Evolutionary conservation across 2,113 vertebrate species (phyloP).

Genomic region (Channa argus): DNA sequence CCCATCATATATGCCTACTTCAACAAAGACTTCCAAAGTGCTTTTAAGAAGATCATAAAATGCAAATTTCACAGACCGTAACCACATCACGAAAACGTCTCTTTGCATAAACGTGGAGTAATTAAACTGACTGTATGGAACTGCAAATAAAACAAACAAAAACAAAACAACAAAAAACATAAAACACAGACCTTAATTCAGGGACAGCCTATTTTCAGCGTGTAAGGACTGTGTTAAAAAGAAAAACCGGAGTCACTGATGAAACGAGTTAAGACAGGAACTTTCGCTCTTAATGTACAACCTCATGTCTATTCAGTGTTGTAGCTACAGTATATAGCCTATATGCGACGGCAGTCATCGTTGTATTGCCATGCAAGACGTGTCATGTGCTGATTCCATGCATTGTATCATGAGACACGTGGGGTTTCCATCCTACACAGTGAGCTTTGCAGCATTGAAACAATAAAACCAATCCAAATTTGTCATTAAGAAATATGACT

Average conservation of each 20-base stretch:
- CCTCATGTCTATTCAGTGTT: constrained; percentile 78
- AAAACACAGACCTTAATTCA: constrained; percentile 63
- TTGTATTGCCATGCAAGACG: constrained; percentile 73
- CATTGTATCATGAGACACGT: constrained; percentile 59
- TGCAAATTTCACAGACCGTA: constrained; percentile 93
- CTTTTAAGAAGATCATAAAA: constrained; percentile 97
- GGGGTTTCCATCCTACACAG: constrained; percentile 57
- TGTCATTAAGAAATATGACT: constrained; percentile 64
- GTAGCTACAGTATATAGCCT: constrained; percentile 68
- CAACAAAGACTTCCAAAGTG: constrained; percentile 99
- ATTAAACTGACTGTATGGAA: constrained; percentile 28
- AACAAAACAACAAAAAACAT: neutral
- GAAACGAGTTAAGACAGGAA: constrained; percentile 39
- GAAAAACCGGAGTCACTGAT: neutral
- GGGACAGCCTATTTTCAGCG: constrained; percentile 58
- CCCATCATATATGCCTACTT: constrained; percentile 99
- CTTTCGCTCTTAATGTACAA: constrained; percentile 63
- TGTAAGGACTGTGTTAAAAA: constrained; percentile 35
- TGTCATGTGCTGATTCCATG: constrained; percentile 75
- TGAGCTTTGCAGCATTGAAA: constrained; percentile 79
- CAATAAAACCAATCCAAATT: constrained; percentile 77
- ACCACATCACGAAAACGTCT: constrained; percentile 8
- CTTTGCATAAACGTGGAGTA: constrained; percentile 17
- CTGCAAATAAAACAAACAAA: constrained; percentile 12
- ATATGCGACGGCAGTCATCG: constrained; percentile 65